A percentile compares a stretch with the other conserved stretches of the same genome.
Conservation (phyloP, 2,113 vertebrate species). For the Helogale parvula region DNA sequence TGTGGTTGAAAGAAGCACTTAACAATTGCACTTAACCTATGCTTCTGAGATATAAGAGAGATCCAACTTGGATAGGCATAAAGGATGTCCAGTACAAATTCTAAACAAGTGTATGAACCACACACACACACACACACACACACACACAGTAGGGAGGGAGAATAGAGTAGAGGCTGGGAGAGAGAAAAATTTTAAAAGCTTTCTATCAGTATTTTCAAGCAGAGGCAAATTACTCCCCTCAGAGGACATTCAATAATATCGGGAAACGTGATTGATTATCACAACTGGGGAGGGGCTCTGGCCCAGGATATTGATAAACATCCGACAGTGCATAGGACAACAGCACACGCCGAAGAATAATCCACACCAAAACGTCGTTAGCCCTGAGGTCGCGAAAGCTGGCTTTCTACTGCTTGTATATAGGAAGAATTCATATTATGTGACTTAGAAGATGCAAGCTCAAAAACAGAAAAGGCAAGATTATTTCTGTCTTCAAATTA, state of each 20-base stretch:
- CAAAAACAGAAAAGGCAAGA: background rate
- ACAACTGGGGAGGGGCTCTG: background rate
- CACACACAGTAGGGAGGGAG: background rate
- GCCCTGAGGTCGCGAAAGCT: background rate
- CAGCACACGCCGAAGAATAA: background rate
- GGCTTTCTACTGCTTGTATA: background rate
- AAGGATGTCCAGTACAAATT: background rate
- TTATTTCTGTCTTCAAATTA: slow-evolving; percentile 1
- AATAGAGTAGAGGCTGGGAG: too few relatives aligned
- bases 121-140: too few relatives aligned
- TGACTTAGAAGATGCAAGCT: background rate
- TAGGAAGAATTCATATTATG: background rate
- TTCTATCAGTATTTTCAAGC: background rate
- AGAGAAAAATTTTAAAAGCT: background rate
- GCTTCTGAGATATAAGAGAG: background rate
- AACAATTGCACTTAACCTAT: background rate
- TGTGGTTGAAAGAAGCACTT: background rate
- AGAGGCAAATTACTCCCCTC: background rate
- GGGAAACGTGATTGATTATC: background rate
- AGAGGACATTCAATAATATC: background rate
- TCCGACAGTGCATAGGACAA: background rate
- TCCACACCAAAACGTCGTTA: background rate
- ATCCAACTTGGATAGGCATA: background rate
- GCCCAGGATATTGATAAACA: background rate
- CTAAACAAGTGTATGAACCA: background rate